Conservation (phyloP, 2,113 vertebrate genomes). For the Forbesichthys agassizii region DNA sequence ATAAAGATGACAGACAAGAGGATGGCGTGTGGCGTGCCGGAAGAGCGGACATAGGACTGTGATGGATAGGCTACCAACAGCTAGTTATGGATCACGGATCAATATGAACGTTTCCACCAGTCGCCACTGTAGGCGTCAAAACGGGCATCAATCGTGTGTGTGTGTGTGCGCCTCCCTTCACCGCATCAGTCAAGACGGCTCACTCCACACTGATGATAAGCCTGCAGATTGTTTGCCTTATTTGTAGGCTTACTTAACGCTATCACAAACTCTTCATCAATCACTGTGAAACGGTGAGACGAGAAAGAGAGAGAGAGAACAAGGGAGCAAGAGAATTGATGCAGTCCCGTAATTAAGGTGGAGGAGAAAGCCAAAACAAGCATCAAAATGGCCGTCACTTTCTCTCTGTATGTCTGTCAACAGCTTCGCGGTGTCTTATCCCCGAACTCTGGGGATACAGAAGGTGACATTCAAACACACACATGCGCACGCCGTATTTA, state of each 20-base stretch:
- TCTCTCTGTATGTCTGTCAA: conserved; percentile 13
- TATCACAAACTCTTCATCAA: conserved; percentile 37
- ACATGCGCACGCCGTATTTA: conserved; percentile 8
- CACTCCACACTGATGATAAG: conserved; percentile 47
- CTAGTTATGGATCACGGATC: conserved; percentile 68
- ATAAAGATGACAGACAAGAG: background rate
- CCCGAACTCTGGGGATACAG: conserved; percentile 11
- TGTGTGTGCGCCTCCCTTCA: conserved; percentile 35
- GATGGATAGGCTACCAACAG: conserved; percentile 57
- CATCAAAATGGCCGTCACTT: conserved; percentile 18
- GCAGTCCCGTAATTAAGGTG: conserved; percentile 35
- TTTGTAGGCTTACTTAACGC: conserved; percentile 24
- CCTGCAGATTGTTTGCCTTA: conserved; percentile 42
- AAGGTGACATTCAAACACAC: background rate
- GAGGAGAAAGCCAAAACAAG: conserved; percentile 37
- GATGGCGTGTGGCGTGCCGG: conserved; percentile 34
- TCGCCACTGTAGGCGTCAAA: conserved; percentile 60
- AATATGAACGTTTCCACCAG: conserved; percentile 63
- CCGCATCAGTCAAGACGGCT: conserved; percentile 8
- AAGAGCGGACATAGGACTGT: conserved; percentile 36
- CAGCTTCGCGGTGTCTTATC: conserved; percentile 9
- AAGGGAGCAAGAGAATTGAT: conserved; percentile 14
- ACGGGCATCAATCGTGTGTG: conserved; percentile 50
- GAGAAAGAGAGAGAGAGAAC: background rate
- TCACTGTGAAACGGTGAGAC: conserved; percentile 36